These are phyloP conservation scores for Zeuzera pyrina DNA, from an alignment of 2,888 invertebrate species.

Conservation along the genomic window DNA sequence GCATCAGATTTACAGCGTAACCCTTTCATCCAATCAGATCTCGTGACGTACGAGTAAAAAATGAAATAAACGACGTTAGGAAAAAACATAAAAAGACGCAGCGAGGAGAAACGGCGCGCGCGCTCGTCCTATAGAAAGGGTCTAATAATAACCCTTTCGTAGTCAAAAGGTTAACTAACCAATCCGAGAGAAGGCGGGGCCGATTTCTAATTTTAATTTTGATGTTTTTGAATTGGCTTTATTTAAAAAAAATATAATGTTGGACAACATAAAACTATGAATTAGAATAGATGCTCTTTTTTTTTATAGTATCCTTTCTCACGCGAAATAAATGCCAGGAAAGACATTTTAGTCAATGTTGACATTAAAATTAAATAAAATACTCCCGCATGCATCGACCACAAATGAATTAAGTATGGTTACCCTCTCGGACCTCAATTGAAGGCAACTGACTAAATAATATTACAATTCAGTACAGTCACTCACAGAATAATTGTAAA, in stretches of 20 bases:
- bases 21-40: conserved; percentile 61
- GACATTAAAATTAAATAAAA: too few relatives aligned
- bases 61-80: conserved; percentile 32
- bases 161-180: conserved; percentile 56
- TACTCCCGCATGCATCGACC: conserved; percentile 59
- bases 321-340: too few relatives aligned
- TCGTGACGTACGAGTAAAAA: conserved; percentile 39
- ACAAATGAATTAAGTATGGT: conserved; percentile 59
- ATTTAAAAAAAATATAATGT: too few relatives aligned
- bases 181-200: conserved; percentile 60
- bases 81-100: conserved; percentile 60
- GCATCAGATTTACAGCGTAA: conserved; percentile 51
- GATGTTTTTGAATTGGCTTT: too few relatives aligned
- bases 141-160: conserved; percentile 68
- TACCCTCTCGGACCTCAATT: conserved; percentile 59
- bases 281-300: too few relatives aligned
- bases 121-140: conserved; percentile 35
- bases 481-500: conserved; percentile 17
- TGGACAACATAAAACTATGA: too few relatives aligned
- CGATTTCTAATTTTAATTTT: conserved; percentile 12
- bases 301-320: too few relatives aligned
- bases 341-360: too few relatives aligned
- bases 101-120: conserved; percentile 50
- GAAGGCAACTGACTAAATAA: conserved; percentile 53
- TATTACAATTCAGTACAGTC: conserved; percentile 38